Conservation (phyloP, 2,113 vertebrate genomes). For the Oxyura jamaicensis region DNA sequence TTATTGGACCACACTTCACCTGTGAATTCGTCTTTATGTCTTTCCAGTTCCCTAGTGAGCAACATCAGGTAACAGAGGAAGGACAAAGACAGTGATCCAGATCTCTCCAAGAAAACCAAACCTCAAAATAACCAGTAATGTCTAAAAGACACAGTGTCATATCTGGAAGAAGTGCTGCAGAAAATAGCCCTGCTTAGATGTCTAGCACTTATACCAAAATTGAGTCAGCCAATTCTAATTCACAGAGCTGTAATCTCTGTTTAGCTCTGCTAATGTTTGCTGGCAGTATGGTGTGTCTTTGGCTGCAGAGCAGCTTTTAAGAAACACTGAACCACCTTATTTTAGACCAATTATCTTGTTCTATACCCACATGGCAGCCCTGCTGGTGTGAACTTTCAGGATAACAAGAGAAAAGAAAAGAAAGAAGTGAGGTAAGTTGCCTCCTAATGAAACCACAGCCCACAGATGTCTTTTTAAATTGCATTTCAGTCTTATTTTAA, state of each 20-base stretch:
- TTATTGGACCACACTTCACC: neutral
- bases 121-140: neutral
- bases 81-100: neutral
- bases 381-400: neutral
- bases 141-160: neutral
- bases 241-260: neutral
- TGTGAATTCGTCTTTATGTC: neutral
- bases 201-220: neutral
- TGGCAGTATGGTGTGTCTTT: neutral
- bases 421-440: neutral
- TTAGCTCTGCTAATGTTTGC: slow-evolving; percentile 1
- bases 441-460: neutral
- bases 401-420: neutral
- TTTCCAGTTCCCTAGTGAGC: neutral
- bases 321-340: neutral
- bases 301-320: neutral
- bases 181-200: neutral
- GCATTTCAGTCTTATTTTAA: neutral
- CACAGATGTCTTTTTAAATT: neutral
- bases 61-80: neutral
- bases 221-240: neutral
- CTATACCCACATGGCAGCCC: neutral
- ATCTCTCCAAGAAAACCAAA: neutral
- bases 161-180: neutral
- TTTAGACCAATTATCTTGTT: slow-evolving; percentile 12